These are phyloP conservation scores for Vollenhovia emeryi DNA, from an alignment of 1,140 invertebrate species.

Conservation along the genomic window DNA sequence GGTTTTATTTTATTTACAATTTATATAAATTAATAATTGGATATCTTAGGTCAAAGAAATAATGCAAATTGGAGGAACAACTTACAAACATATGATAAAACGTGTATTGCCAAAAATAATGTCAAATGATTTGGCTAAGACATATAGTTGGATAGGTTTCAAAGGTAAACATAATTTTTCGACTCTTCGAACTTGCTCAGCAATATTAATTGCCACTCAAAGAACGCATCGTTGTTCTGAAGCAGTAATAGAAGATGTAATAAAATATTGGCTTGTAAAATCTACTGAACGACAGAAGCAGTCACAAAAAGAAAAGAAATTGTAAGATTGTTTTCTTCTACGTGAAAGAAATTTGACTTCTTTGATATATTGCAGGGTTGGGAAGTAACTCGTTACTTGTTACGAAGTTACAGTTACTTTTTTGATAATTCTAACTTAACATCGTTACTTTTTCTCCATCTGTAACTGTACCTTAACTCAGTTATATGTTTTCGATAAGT, in stretches of 20 bases:
- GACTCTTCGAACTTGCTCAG: conserved; percentile 8
- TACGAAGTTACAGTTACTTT: no score
- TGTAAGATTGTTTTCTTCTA: neutral
- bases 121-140: neutral
- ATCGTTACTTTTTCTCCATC: no score
- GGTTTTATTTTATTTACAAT: neutral
- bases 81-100: conserved; percentile 3
- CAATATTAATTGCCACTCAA: neutral
- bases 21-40: neutral
- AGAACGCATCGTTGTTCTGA: neutral
- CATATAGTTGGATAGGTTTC: neutral
- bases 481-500: no score
- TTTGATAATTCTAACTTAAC: no score
- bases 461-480: no score
- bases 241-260: neutral
- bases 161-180: neutral
- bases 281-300: neutral
- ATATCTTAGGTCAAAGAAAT: neutral
- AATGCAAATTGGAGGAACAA: neutral
- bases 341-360: neutral
- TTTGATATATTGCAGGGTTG: no score
- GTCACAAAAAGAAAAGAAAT: neutral
- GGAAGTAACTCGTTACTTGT: no score
- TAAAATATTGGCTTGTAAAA: conserved; percentile 19
- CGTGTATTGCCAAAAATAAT: neutral